Conservation (phyloP, 1,140 invertebrate genomes). For the Tenebrio molitor region DNA sequence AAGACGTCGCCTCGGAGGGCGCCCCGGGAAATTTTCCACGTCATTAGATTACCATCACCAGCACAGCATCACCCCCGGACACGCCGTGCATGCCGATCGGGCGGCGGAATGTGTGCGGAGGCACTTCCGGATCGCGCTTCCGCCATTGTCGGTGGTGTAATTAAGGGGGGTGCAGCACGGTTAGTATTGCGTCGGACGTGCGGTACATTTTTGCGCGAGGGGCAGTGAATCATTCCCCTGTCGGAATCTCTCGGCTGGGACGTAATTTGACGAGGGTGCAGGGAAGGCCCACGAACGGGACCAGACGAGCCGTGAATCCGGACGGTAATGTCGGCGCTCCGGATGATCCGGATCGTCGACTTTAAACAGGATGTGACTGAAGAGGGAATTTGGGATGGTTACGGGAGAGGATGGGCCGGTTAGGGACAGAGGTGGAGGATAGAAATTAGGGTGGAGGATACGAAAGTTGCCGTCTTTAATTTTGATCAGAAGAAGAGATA, state of each 20-base stretch:
- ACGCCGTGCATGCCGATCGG: too few relatives aligned
- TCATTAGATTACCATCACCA: conserved; percentile 23
- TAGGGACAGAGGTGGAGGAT: too few relatives aligned
- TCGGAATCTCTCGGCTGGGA: neutral
- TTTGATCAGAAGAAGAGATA: too few relatives aligned
- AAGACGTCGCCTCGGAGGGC: conserved; percentile 6
- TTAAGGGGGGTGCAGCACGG: too few relatives aligned
- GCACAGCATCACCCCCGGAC: neutral
- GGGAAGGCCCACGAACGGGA: neutral
- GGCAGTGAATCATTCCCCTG: neutral
- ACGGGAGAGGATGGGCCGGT: too few relatives aligned
- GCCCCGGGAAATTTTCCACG: conserved; percentile 6
- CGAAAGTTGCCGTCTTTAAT: too few relatives aligned
- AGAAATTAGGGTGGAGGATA: too few relatives aligned
- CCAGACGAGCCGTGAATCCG: conserved; percentile 5
- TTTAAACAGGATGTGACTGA: neutral
- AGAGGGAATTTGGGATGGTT: neutral
- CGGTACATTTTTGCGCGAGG: neutral
- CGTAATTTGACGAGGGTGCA: neutral
- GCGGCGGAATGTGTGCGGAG: too few relatives aligned
- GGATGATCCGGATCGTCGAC: too few relatives aligned
- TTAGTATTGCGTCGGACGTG: too few relatives aligned
- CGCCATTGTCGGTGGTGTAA: too few relatives aligned
- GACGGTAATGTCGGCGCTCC: neutral
- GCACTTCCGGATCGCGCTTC: too few relatives aligned